Percentiles rank a stretch among this genome's conserved stretches.
phyloP scores from a whole-genome alignment of 2,113 vertebrate species.

The Brienomyrus brachyistius region DNA sequence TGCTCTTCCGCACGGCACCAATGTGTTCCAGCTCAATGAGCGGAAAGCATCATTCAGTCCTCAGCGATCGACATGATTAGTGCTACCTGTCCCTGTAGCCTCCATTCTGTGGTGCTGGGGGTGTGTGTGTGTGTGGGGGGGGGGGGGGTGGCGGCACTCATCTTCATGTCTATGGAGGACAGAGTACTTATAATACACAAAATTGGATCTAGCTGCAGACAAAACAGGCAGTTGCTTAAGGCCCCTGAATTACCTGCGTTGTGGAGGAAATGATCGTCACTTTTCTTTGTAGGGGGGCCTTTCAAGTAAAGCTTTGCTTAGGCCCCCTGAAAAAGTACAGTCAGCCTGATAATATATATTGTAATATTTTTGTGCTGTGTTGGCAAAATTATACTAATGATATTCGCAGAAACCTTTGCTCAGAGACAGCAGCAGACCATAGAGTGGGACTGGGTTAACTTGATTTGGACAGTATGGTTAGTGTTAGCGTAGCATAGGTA shows the following conservation, averaged over 20 bases:
- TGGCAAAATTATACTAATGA: background rate
- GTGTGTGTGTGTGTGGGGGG: background rate
- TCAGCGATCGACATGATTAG: constrained; percentile 3
- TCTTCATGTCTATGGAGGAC: background rate
- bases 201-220: background rate
- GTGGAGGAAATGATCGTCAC: background rate
- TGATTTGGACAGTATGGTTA: too few species aligned
- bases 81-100: background rate
- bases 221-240: background rate
- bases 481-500: background rate
- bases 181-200: background rate
- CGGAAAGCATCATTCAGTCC: background rate
- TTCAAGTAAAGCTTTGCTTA: background rate
- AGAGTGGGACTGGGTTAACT: background rate
- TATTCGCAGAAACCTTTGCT: background rate
- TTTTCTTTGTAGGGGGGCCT: background rate
- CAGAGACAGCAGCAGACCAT: background rate
- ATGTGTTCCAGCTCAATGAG: constrained; percentile 3
- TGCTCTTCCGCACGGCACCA: background rate
- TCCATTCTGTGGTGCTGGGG: background rate
- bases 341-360: background rate
- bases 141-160: background rate
- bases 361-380: background rate
- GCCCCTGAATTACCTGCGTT: background rate
- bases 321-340: background rate